phyloP scores from a whole-genome alignment of 1,140 invertebrate genomes.

The Rhizoglyphus robini region DNA sequence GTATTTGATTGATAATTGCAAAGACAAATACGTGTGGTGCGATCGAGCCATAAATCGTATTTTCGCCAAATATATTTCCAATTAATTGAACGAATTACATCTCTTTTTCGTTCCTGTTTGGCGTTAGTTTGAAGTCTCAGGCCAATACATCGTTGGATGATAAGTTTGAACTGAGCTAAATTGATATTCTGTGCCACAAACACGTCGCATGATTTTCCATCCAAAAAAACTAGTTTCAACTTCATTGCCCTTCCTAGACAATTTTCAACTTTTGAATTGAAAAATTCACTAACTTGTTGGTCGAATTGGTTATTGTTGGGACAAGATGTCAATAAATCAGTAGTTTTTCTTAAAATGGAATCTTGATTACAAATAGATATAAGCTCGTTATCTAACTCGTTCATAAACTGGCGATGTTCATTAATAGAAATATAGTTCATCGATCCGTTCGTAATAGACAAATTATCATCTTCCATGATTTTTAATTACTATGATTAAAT shows the following conservation, averaged over 20 bases:
- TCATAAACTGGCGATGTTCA: conserved; percentile 1
- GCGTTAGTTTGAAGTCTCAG: too few species aligned
- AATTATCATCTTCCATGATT: not conserved
- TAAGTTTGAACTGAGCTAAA: not conserved
- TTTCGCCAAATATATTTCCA: conserved; percentile 1
- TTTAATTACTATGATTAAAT: too few species aligned
- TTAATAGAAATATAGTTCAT: not conserved
- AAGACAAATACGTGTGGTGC: not conserved
- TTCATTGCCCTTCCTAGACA: not conserved
- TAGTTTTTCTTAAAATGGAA: not conserved
- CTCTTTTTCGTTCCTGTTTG: not conserved
- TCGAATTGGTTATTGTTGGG: not conserved
- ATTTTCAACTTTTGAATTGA: not conserved
- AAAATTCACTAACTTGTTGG: not conserved
- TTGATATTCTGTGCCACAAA: not conserved
- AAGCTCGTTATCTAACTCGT: not conserved
- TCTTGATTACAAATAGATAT: not conserved
- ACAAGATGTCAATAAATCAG: not conserved
- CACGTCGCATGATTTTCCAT: not conserved
- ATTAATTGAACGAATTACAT: not conserved
- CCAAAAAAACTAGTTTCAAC: not conserved
- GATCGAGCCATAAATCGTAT: not conserved
- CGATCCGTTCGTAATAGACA: not conserved
- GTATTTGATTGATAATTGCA: too few species aligned
- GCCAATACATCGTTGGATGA: not conserved